Conservation (phyloP, 2,888 invertebrate genomes). For the Crossocerus cetratus region DNA sequence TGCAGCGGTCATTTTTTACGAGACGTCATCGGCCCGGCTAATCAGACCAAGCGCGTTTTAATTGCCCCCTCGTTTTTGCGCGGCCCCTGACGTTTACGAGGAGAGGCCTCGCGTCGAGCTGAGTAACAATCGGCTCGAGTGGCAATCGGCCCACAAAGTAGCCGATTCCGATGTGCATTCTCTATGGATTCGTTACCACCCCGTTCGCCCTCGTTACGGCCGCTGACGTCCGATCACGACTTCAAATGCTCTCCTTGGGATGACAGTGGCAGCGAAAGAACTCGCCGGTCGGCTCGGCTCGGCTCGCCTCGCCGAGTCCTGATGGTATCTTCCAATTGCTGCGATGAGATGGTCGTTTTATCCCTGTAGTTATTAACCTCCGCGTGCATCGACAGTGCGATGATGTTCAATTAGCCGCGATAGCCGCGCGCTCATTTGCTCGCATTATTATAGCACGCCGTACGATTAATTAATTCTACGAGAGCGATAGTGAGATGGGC, state of each 20-base stretch:
- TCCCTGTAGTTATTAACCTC: slow-evolving; percentile 41
- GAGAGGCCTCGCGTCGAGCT: neutral
- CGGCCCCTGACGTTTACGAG: slow-evolving; percentile 63
- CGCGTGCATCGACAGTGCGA: slow-evolving; percentile 27
- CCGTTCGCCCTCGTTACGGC: slow-evolving; percentile 32
- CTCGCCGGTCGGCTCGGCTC: no score
- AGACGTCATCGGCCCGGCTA: slow-evolving; percentile 52
- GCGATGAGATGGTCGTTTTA: slow-evolving; percentile 26
- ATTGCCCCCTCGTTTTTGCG: slow-evolving; percentile 63
- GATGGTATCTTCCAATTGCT: slow-evolving; percentile 47
- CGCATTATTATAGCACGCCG: no score
- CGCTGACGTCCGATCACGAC: slow-evolving; percentile 8
- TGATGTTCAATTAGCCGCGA: slow-evolving; percentile 21
- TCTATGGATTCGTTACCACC: slow-evolving; percentile 25
- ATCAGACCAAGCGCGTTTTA: slow-evolving; percentile 67
- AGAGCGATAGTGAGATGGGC: no score
- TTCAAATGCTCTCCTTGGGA: slow-evolving; percentile 22
- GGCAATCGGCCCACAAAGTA: slow-evolving; percentile 50
- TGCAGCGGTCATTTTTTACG: slow-evolving; percentile 46
- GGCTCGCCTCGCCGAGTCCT: slow-evolving; percentile 6
- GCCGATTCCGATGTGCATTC: slow-evolving; percentile 50
- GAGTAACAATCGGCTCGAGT: neutral
- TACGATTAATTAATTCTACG: no score
- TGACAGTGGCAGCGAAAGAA: slow-evolving; percentile 34
- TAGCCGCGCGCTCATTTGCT: slow-evolving; percentile 9